Conservation (phyloP, 2,888 invertebrate genomes). For the Caenorhabditis auriculariae region DNA sequence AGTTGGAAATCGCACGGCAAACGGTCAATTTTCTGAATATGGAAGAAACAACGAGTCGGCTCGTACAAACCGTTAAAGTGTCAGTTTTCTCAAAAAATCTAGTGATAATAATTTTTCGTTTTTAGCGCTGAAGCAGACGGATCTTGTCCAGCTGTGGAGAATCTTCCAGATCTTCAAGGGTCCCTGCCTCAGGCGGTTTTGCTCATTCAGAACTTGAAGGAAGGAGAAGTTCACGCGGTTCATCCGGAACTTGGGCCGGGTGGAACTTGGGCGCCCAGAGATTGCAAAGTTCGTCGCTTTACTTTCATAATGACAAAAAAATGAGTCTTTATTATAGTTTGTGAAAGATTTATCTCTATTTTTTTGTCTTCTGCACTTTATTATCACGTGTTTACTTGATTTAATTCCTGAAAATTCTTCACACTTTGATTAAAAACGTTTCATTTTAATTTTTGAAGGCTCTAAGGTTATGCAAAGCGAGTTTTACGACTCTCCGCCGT, state of each 20-base stretch:
- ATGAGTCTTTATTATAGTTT: background rate
- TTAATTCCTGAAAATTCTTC: background rate
- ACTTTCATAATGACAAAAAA: background rate
- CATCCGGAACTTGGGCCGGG: constrained; percentile 57
- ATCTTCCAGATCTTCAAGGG: constrained; percentile 37
- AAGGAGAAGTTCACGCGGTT: constrained; percentile 39
- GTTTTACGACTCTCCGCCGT: no score
- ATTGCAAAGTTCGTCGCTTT: constrained; percentile 46
- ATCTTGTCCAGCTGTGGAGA: constrained; percentile 31
- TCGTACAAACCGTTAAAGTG: constrained; percentile 12
- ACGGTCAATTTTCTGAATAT: constrained; percentile 27
- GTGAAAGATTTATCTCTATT: background rate
- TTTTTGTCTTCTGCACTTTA: background rate
- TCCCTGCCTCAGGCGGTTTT: constrained; percentile 52
- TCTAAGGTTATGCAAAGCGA: no score
- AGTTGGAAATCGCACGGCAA: constrained; percentile 27
- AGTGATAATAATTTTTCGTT: background rate
- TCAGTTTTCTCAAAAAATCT: constrained; percentile 1
- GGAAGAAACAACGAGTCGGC: constrained; percentile 19
- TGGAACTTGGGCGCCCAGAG: constrained; percentile 59
- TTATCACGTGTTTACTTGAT: background rate
- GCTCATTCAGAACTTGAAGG: constrained; percentile 56
- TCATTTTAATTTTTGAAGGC: no score
- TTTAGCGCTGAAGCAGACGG: constrained; percentile 26
- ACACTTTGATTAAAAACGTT: background rate